These are phyloP conservation scores for Fabriciana adippe DNA, from an alignment of 2,888 invertebrate species.

Conservation along the genomic window DNA sequence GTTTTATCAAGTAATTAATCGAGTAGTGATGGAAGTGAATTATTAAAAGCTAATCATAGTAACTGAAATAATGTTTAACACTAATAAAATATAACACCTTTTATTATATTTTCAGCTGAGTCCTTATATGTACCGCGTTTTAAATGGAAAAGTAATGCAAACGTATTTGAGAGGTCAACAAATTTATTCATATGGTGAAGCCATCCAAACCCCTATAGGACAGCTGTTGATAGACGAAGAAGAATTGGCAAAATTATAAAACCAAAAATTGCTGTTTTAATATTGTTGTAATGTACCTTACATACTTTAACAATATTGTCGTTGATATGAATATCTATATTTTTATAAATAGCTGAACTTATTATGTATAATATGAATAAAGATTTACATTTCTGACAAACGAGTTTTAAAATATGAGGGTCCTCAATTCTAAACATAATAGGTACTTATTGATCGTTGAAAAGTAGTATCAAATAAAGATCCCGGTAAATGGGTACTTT, in stretches of 20 bases:
- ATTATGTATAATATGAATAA: no score
- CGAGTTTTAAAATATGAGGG: no score
- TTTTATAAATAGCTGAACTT: no score
- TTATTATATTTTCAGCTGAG: constrained; percentile 76
- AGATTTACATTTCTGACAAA: no score
- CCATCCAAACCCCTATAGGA: constrained; percentile 68
- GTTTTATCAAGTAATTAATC: no score
- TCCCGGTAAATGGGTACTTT: no score
- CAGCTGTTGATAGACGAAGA: constrained; percentile 61
- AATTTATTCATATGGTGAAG: constrained; percentile 76
- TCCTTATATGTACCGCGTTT: constrained; percentile 84
- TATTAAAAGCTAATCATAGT: neutral
- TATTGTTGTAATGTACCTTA: neutral
- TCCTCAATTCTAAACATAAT: no score
- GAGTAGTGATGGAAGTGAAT: no score
- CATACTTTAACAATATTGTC: neutral
- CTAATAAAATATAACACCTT: neutral
- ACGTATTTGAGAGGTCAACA: constrained; percentile 85
- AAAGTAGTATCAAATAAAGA: no score
- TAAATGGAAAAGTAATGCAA: constrained; percentile 84
- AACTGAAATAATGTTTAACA: neutral
- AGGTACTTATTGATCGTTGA: no score
- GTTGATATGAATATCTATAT: no score
- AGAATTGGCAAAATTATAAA: constrained; percentile 26
- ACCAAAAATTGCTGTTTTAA: neutral